Evolutionary conservation across 1,140 invertebrate genomes (phyloP), one percentile per base, ranked within the genome.

Genomic region (Luehdorfia chinensis): DNA sequence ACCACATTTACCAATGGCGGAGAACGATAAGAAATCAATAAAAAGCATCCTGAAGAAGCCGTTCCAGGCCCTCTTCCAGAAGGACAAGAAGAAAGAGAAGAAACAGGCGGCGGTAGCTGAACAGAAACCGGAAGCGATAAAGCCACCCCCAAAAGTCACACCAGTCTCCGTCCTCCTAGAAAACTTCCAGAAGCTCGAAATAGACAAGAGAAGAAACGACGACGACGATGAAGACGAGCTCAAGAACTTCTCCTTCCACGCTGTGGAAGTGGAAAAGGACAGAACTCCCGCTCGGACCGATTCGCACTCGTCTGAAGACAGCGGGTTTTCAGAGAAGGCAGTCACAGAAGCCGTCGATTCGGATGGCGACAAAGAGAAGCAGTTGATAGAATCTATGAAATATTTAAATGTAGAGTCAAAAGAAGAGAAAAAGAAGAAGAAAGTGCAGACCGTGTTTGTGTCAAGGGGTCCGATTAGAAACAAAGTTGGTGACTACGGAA

Each of bases 271-370:
- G 0, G 75, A 75, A 16, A 21, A 37, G 0, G 39, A 28, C 0
- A 56, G 60, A 43, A 50, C 41, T 6, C 41, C 51, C 0, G 65
- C 7, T 7, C 8, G 68, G 9, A 66, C 73, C 2, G 67, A 72
- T 5, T 79, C 78, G 1, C 70, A 80, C 4, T 72, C 71, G 0
- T 83, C 78, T 3, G 58, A 72, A 28, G 78, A 84, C 31, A 84
- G 76, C 12, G 78, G 78, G 0, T 75, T 63, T 15, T 52, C 64
- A 1, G 77, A 81, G 2, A 60, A 59, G 1, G 1, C 6, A 21
- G 18, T 6, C 30, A 34, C 36, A 2, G 31, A 32, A 11, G 50
- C 55, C 5, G 55, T 52, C 0, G 43, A 41, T 12, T 30, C 50
- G 5, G 21, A 37, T 16, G 44, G 49, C n/a, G n/a, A n/a, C 19